These are phyloP conservation scores for Bergia puertoricense DNA, from an alignment of 92 coral and sea anemone genomes.

Conservation along the genomic window DNA sequence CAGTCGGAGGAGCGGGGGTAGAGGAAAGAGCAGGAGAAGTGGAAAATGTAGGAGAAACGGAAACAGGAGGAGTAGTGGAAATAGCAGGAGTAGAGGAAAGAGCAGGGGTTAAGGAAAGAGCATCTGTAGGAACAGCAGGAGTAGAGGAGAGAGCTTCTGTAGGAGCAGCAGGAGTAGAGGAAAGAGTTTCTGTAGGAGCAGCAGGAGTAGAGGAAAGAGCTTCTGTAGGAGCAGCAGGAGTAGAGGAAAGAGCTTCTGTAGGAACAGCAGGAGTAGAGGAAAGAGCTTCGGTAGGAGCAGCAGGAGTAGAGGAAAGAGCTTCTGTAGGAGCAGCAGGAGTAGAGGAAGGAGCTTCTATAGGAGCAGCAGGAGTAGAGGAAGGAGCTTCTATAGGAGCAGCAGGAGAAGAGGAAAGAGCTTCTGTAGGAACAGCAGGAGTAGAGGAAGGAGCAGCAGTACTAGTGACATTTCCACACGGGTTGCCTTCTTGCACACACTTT, in stretches of 20 bases:
- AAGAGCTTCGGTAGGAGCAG: too few relatives aligned
- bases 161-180: not conserved
- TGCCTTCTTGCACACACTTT: not conserved
- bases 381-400: not conserved
- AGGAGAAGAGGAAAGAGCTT: not conserved
- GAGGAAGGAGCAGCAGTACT: not conserved
- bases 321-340: not conserved
- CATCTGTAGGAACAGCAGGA: too few relatives aligned
- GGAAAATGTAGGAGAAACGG: too few relatives aligned
- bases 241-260: too few relatives aligned
- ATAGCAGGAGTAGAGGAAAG: not conserved
- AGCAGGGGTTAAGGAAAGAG: not conserved
- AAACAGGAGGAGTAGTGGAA: not conserved
- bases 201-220: not conserved
- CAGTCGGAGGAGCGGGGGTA: too few relatives aligned
- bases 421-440: not conserved
- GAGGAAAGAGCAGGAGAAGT: too few relatives aligned
- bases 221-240: not conserved
- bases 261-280: not conserved
- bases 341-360: too few relatives aligned
- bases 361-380: not conserved
- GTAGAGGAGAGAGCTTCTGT: not conserved
- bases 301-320: not conserved
- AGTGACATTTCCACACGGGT: not conserved
- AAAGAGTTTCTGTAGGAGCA: not conserved